Evolutionary conservation across 2,797 vertebrate genomes (phyloP).

Genomic region (Telmatherina bonti): DNA sequence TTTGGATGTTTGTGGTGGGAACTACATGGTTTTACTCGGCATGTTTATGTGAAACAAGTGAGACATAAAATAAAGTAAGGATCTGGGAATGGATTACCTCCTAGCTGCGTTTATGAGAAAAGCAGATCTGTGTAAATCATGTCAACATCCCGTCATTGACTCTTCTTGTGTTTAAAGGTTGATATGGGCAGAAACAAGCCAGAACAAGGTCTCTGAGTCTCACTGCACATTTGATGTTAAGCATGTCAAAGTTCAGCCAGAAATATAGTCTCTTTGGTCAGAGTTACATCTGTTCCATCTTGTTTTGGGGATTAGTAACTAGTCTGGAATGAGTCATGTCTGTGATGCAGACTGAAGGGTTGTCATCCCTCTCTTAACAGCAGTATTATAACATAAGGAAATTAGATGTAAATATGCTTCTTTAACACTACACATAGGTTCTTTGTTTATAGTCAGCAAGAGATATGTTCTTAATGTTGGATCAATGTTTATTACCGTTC

Average conservation of each 20-base stretch:
- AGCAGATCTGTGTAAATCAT: conserved; percentile 10
- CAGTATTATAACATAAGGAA: neutral
- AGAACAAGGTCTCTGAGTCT: conserved; percentile 9
- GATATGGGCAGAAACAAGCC: conserved; percentile 11
- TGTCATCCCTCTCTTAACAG: conserved; percentile 7
- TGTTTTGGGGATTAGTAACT: neutral
- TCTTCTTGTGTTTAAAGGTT: conserved; percentile 24
- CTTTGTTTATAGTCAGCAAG: neutral
- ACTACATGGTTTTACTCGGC: neutral
- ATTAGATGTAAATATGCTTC: neutral
- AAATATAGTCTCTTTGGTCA: neutral
- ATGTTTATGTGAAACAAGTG: conserved; percentile 47
- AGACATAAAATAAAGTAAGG: conserved; percentile 31
- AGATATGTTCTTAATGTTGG: neutral
- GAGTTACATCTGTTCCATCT: neutral
- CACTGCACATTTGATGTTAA: conserved; percentile 2
- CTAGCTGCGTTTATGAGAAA: conserved; percentile 33
- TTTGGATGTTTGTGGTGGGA: conserved; percentile 36
- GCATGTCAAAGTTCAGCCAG: conserved; percentile 5
- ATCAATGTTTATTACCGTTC: neutral
- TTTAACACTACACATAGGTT: neutral
- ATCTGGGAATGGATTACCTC: neutral
- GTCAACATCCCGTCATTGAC: conserved; percentile 23
- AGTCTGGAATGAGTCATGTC: neutral
- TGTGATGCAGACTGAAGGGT: conserved; percentile 15